Evolutionary conservation across 2,797 vertebrate species (phyloP).

Genomic region (Nothura maculosa): DNA sequence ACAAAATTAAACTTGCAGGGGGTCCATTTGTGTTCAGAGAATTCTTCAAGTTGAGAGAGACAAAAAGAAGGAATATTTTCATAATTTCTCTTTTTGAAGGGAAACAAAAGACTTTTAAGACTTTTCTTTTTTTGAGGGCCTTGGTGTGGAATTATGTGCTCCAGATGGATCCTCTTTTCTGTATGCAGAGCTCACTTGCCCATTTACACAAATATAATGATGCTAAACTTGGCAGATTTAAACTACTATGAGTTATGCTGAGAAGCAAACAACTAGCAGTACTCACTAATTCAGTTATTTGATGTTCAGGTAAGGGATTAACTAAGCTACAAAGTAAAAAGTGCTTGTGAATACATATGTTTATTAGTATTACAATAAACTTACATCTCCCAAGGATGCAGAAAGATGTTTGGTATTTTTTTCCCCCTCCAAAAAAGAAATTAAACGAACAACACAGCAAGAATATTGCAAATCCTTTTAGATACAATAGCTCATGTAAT

Average conservation of each 20-base stretch:
- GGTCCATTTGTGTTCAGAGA: not conserved
- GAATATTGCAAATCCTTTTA: not conserved
- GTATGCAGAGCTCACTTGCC: not conserved
- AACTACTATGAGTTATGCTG: not conserved
- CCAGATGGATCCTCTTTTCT: not conserved
- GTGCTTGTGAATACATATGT: rapidly evolving
- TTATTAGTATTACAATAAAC: not conserved
- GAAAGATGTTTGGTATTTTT: rapidly evolving
- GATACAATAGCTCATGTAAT: not conserved
- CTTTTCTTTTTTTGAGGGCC: not conserved
- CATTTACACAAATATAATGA: rapidly evolving
- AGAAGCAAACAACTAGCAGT: not conserved
- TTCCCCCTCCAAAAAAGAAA: not conserved
- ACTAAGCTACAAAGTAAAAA: not conserved
- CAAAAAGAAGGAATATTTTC: not conserved
- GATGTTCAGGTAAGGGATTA: not conserved
- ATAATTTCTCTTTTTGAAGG: not conserved
- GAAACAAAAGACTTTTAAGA: not conserved
- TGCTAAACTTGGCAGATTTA: not conserved
- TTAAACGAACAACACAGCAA: not conserved
- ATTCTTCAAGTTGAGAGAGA: not conserved
- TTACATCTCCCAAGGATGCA: not conserved
- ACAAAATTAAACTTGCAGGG: not conserved
- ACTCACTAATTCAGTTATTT: not conserved
- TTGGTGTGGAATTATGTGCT: not conserved